Conservation (phyloP, 2,888 invertebrate species). For the Yponomeuta evonymella region DNA sequence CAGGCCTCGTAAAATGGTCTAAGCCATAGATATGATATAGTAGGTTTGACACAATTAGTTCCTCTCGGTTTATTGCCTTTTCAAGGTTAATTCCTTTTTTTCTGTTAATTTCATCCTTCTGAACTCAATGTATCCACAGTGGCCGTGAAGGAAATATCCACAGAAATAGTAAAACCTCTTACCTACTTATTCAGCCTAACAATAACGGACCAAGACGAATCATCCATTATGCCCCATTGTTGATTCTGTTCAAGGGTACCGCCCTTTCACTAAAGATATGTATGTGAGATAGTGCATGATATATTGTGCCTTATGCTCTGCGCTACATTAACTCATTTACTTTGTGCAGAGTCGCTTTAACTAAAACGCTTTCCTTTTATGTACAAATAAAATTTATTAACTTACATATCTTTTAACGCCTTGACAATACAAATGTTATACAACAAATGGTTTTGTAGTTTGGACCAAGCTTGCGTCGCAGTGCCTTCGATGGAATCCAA, state of each 20-base stretch:
- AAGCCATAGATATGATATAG: no score
- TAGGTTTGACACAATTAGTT: neutral
- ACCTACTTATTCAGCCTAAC: constrained; percentile 34
- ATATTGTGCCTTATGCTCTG: constrained; percentile 13
- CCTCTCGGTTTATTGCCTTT: neutral
- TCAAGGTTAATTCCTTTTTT: neutral
- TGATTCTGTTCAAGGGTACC: constrained; percentile 19
- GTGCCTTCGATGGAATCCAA: constrained; percentile 76
- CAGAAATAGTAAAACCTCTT: constrained; percentile 27
- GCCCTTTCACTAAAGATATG: constrained; percentile 8
- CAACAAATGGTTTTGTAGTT: constrained; percentile 80
- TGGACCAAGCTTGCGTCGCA: constrained; percentile 79
- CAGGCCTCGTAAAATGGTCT: no score
- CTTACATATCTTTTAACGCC: constrained; percentile 80
- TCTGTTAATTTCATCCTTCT: neutral
- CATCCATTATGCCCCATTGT: constrained; percentile 52
- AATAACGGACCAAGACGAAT: constrained; percentile 37
- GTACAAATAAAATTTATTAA: constrained; percentile 22
- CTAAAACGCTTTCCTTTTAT: neutral
- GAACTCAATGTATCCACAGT: neutral
- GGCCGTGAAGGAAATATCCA: neutral
- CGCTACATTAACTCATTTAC: constrained; percentile 1
- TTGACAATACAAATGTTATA: constrained; percentile 86
- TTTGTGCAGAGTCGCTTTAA: neutral
- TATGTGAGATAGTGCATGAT: neutral